A percentile compares a stretch with the other conserved stretches of the same genome.
These are phyloP conservation scores for Acanthaster planci DNA, from an alignment of 35 echinoderm and acorn worm genomes.

Conservation along the genomic window DNA sequence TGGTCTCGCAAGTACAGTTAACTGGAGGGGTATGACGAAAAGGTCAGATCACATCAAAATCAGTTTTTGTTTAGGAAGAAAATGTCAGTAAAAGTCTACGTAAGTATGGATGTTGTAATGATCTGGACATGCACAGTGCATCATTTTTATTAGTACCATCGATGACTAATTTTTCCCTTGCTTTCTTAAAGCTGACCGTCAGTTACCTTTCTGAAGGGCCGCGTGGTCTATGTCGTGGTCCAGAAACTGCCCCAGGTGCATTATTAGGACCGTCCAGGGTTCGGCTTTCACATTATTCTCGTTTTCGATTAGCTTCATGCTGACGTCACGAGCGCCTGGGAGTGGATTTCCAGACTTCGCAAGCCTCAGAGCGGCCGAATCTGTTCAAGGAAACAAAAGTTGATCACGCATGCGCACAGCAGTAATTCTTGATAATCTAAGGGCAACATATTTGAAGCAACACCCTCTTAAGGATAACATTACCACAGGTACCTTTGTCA, in stretches of 20 bases:
- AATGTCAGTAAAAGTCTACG: too few species aligned
- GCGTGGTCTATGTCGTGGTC: conserved; percentile 86
- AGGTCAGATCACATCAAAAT: background rate
- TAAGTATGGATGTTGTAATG: too few species aligned
- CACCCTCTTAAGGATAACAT: too few species aligned
- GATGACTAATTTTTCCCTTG: too few species aligned
- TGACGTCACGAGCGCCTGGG: conserved; percentile 43
- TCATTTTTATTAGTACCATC: too few species aligned
- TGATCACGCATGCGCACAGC: too few species aligned
- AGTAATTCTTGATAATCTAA: too few species aligned
- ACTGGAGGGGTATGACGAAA: conserved; percentile 18
- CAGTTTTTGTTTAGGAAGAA: too few species aligned
- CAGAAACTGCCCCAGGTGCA: conserved; percentile 82
- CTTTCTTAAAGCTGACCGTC: background rate
- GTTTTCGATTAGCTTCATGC: conserved; percentile 21
- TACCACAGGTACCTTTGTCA: too few species aligned
- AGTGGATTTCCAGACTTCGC: conserved; percentile 5
- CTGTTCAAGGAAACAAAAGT: background rate
- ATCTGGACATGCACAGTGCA: too few species aligned
- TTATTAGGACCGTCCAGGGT: conserved; percentile 40
- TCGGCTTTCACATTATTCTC: conserved; percentile 21
- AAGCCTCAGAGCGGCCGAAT: conserved; percentile 7
- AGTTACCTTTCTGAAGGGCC: conserved; percentile 54
- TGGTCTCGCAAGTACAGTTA: conserved; percentile 51
- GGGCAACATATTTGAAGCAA: too few species aligned